Evolutionary conservation across 2,888 invertebrate species (phyloP).

Genomic region (Drosophila trichaetosa): DNA sequence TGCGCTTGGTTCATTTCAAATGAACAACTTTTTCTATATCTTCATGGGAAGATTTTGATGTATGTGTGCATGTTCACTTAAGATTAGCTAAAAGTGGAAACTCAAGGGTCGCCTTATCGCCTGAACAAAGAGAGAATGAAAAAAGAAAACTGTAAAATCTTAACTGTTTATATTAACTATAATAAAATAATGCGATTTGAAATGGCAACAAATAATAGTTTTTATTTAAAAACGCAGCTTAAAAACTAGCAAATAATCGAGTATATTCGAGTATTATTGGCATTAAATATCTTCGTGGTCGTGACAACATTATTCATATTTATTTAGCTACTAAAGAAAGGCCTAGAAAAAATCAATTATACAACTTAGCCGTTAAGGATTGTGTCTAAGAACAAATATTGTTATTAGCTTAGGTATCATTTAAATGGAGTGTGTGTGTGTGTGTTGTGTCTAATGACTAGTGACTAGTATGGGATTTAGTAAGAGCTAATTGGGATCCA

Average conservation of each 20-base stretch:
- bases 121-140: not conserved
- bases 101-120: slow-evolving; percentile 13
- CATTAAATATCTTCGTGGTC: slow-evolving; percentile 42
- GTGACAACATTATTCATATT: slow-evolving; percentile 34
- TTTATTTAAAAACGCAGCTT: slow-evolving; percentile 64
- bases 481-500: slow-evolving; percentile 14
- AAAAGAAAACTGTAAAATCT: slow-evolving; percentile 8
- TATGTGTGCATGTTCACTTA: slow-evolving; percentile 3
- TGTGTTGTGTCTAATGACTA: slow-evolving; percentile 11
- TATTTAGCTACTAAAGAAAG: slow-evolving; percentile 61
- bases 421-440: slow-evolving; percentile 6
- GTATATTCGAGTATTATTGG: slow-evolving; percentile 56
- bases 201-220: slow-evolving; percentile 72
- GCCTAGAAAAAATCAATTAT: slow-evolving; percentile 29
- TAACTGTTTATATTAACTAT: slow-evolving; percentile 9
- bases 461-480: slow-evolving; percentile 31
- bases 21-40: slow-evolving; percentile 4
- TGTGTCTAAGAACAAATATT: slow-evolving; percentile 51
- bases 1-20: slow-evolving; percentile 24
- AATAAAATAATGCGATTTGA: slow-evolving; percentile 46
- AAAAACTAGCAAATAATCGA: slow-evolving; percentile 69
- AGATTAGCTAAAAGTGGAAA: slow-evolving; percentile 8
- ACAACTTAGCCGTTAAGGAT: slow-evolving; percentile 45
- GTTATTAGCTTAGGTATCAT: slow-evolving; percentile 45
- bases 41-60: slow-evolving; percentile 5